Evolutionary conservation across 2,888 invertebrate genomes (phyloP).

Genomic region (Noctua pronuba): DNA sequence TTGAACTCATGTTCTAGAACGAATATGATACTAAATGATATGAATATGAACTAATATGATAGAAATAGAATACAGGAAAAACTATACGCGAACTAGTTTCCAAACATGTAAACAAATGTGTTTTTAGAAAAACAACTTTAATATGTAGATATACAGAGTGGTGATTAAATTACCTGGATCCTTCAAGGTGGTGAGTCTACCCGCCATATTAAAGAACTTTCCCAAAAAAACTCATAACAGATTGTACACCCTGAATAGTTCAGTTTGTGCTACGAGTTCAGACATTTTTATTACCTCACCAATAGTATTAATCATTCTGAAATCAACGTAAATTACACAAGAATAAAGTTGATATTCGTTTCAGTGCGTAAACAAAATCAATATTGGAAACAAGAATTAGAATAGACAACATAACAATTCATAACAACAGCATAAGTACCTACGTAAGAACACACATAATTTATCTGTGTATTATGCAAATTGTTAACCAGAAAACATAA

Average conservation of each 20-base stretch:
- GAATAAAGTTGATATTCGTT: background rate
- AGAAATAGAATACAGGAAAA: constrained; percentile 14
- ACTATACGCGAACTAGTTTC: background rate
- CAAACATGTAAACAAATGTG: background rate
- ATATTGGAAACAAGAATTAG: background rate
- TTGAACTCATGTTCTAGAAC: background rate
- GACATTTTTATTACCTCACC: background rate
- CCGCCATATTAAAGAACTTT: too few species aligned
- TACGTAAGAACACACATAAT: background rate
- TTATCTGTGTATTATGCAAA: constrained; percentile 11
- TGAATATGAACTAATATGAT: too few species aligned
- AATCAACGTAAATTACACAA: background rate
- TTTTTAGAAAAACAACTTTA: background rate
- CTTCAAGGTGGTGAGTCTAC: background rate
- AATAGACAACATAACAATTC: too few species aligned
- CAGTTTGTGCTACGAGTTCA: background rate
- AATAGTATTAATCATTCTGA: background rate
- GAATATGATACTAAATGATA: too few species aligned
- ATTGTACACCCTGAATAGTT: too few species aligned
- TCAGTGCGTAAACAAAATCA: background rate
- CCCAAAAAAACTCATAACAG: too few species aligned
- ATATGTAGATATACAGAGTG: background rate
- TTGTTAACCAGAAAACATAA: constrained; percentile 9
- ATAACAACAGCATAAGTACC: too few species aligned
- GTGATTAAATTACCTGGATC: background rate